A percentile compares a stretch with the other conserved stretches of the same genome.
Evolutionary conservation across 2,113 vertebrate species (phyloP).

Genomic region (Tautogolabrus adspersus): DNA sequence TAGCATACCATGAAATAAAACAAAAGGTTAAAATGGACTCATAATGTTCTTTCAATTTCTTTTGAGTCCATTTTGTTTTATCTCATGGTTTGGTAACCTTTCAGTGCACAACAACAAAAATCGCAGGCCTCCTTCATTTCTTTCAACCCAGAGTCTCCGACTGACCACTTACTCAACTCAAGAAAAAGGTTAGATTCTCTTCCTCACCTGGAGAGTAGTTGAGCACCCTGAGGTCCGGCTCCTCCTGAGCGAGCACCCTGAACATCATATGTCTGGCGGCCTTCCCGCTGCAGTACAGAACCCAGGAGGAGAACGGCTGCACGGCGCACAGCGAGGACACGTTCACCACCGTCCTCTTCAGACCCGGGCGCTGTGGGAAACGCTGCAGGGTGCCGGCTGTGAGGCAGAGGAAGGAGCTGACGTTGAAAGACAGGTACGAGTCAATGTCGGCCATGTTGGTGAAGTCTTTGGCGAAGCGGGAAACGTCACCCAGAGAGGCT

Average conservation of each 20-base stretch:
- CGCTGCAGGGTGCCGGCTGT: conserved; percentile 83
- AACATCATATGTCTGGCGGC: conserved; percentile 92
- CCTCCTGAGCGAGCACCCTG: conserved; percentile 88
- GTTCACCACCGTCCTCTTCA: conserved; percentile 86
- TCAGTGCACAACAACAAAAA: too few relatives aligned
- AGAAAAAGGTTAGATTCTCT: too few relatives aligned
- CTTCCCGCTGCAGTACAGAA: conserved; percentile 90
- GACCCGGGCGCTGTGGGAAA: conserved; percentile 70
- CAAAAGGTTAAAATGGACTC: too few relatives aligned
- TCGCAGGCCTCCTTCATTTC: too few relatives aligned
- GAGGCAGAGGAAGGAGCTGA: conserved; percentile 88
- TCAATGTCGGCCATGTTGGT: conserved; percentile 82
- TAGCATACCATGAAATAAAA: too few relatives aligned
- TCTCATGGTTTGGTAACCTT: too few relatives aligned
- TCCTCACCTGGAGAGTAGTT: conserved; percentile 90
- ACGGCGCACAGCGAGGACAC: conserved; percentile 89
- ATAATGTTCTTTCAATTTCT: too few relatives aligned
- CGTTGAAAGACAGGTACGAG: conserved; percentile 88
- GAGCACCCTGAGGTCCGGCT: conserved; percentile 87
- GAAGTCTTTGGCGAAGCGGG: conserved; percentile 82
- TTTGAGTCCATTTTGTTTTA: too few relatives aligned
- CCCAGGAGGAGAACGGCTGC: conserved; percentile 88
- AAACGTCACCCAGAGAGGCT: conserved; percentile 90
- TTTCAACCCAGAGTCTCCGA: too few relatives aligned
- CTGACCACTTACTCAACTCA: too few relatives aligned